phyloP scores from a whole-genome alignment of 2,888 invertebrate genomes.

The Yponomeuta plumbellus region DNA sequence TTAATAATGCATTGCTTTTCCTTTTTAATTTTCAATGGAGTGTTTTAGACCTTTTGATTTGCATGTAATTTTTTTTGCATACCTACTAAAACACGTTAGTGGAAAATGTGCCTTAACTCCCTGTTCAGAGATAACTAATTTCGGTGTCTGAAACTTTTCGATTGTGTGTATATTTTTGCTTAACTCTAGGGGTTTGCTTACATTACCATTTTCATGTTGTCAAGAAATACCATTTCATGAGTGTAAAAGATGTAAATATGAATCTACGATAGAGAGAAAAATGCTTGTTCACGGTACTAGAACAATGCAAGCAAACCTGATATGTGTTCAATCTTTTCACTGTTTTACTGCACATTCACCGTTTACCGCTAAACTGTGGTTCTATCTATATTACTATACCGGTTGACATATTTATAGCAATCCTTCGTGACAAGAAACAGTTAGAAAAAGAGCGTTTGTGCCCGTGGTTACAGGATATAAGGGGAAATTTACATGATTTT shows the following conservation, averaged over 20 bases:
- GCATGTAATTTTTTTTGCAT: conserved; percentile 73
- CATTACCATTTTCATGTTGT: conserved; percentile 18
- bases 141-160: conserved; percentile 33
- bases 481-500: too few relatives aligned
- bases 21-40: conserved; percentile 48
- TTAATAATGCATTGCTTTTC: conserved; percentile 53
- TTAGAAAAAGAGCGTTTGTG: too few relatives aligned
- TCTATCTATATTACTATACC: too few relatives aligned
- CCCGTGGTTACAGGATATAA: too few relatives aligned
- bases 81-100: conserved; percentile 42
- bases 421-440: too few relatives aligned
- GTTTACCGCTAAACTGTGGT: neutral
- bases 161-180: conserved; percentile 39
- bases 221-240: neutral
- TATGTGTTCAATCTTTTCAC: neutral
- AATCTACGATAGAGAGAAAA: conserved; percentile 16
- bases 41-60: conserved; percentile 53
- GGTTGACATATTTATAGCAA: too few relatives aligned
- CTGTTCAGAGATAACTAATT: conserved; percentile 44
- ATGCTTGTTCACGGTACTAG: conserved; percentile 4
- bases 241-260: conserved; percentile 10
- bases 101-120: conserved; percentile 26
- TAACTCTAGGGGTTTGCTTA: conserved; percentile 41
- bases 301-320: conserved; percentile 26
- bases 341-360: conserved; percentile 17